These are phyloP conservation scores for Cebuella pygmaea DNA, from an alignment of 2,797 vertebrate genomes.

Conservation along the genomic window DNA sequence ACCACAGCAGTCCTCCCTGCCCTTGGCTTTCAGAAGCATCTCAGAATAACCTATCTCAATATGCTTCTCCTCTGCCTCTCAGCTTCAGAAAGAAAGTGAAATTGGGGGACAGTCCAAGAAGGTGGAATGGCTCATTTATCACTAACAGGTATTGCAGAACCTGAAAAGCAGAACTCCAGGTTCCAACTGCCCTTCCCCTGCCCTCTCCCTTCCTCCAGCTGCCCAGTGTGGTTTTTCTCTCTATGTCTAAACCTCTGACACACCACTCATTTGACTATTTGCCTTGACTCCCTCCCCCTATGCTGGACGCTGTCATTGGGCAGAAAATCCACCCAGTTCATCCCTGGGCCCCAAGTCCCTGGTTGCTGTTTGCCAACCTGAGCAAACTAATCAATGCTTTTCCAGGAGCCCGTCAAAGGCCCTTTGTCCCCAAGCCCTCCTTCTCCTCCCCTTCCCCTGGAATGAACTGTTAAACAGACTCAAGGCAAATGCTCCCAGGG, in stretches of 20 bases:
- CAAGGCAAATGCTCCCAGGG: neutral
- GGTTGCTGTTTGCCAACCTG: constrained; percentile 51
- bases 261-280: neutral
- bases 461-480: constrained; percentile 16
- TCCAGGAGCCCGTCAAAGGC: constrained; percentile 6
- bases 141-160: neutral
- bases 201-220: neutral
- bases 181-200: neutral
- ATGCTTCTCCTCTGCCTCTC: neutral
- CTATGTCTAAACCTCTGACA: neutral
- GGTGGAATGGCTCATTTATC: no score
- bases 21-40: no score
- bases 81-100: neutral
- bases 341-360: neutral
- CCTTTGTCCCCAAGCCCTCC: constrained; percentile 42
- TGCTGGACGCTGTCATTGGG: neutral
- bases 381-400: constrained; percentile 39
- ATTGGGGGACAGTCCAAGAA: neutral
- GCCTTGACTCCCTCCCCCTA: neutral
- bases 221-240: neutral
- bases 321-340: neutral
- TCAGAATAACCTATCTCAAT: neutral
- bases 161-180: neutral
- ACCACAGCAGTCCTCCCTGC: neutral
- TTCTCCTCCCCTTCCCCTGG: neutral